Conservation (phyloP, 2,797 vertebrate species). For the Pseudomugil tenellus region DNA sequence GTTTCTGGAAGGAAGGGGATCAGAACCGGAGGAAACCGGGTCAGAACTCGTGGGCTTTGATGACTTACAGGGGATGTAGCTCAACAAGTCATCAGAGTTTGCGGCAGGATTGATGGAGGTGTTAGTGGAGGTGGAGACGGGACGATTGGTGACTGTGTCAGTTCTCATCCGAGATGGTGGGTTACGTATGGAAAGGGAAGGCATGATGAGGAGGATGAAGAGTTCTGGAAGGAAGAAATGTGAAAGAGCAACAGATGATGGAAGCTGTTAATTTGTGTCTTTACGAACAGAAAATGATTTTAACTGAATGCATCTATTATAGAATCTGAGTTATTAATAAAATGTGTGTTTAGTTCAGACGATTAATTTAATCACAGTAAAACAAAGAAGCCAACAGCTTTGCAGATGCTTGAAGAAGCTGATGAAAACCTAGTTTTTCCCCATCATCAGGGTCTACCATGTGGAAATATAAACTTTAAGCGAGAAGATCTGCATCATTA, state of each 20-base stretch:
- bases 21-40: background rate
- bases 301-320: background rate
- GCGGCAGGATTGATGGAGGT: conserved; percentile 24
- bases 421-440: no score
- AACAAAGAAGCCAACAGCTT: no score
- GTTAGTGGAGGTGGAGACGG: conserved; percentile 28
- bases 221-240: conserved; percentile 22
- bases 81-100: conserved; percentile 65
- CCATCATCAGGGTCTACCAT: no score
- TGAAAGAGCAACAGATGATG: background rate
- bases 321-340: background rate
- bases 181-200: background rate
- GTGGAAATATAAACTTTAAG: no score
- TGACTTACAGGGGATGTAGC: conserved; percentile 86
- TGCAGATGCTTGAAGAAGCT: no score
- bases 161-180: background rate
- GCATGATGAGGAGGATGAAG: conserved; percentile 43
- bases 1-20: no score
- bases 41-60: background rate
- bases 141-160: background rate
- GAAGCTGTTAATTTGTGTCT: background rate
- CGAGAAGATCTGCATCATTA: no score
- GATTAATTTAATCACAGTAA: background rate
- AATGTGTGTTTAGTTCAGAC: background rate
- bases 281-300: background rate